phyloP scores from a whole-genome alignment of 2,113 vertebrate species.

The Eleginops maclovinus region DNA sequence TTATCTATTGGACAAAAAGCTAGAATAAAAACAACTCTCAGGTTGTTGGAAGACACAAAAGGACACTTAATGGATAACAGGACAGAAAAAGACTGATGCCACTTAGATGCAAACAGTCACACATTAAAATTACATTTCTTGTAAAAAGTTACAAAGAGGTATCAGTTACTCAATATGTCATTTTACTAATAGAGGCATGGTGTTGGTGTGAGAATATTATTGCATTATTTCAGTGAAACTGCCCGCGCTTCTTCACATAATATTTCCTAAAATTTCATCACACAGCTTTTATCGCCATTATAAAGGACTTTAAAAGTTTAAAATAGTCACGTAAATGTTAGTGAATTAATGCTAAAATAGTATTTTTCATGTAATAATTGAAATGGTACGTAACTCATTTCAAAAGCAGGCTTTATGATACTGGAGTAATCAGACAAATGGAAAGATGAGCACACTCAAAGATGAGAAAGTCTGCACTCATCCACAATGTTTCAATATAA shows the following conservation, averaged over 20 bases:
- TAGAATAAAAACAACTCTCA: too few species aligned
- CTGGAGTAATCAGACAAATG: slow-evolving; percentile 31
- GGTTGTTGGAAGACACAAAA: neutral
- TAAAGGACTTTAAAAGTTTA: neutral
- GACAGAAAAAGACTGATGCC: neutral
- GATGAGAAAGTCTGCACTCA: neutral
- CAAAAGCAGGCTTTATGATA: slow-evolving; percentile 12
- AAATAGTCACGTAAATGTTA: neutral
- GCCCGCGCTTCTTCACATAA: neutral
- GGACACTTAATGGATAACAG: neutral
- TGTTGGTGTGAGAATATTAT: neutral
- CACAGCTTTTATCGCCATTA: neutral
- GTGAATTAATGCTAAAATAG: slow-evolving; percentile 3
- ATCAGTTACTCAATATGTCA: neutral
- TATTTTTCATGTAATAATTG: neutral
- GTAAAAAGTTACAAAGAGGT: neutral
- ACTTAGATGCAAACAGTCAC: neutral
- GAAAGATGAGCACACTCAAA: neutral
- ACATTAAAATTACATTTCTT: too few species aligned
- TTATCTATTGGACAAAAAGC: neutral
- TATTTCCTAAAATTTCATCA: neutral
- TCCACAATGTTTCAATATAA: neutral
- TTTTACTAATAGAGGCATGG: neutral
- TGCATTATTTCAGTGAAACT: neutral
- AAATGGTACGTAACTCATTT: slow-evolving; percentile 7